phyloP scores from a whole-genome alignment of 2,113 vertebrate genomes.

The Chaetura pelagica region DNA sequence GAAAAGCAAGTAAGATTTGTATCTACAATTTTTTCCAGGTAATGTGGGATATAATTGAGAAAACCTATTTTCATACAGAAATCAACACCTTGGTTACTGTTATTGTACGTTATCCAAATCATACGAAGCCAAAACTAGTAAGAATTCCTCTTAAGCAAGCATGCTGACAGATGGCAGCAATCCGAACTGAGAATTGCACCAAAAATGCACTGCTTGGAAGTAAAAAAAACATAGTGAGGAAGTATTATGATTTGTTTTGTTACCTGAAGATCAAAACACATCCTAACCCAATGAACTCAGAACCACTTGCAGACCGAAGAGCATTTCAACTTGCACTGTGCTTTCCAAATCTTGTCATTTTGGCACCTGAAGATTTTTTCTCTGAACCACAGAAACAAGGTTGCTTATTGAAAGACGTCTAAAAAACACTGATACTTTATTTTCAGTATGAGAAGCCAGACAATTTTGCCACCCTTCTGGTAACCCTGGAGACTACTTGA shows the following conservation, averaged over 20 bases:
- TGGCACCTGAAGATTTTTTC: neutral
- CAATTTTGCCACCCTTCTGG: neutral
- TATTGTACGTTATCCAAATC: neutral
- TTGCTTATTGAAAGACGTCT: neutral
- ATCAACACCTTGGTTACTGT: neutral
- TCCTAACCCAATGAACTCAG: neutral
- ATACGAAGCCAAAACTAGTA: neutral
- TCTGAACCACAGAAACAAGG: neutral
- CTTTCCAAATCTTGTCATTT: neutral
- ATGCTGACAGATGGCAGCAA: neutral
- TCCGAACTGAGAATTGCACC: conserved; percentile 18
- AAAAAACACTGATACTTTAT: neutral
- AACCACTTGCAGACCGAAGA: neutral
- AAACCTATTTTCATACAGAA: accelerated
- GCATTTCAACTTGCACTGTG: neutral
- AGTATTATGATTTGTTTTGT: neutral
- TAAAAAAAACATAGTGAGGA: neutral
- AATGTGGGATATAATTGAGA: neutral
- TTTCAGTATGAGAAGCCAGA: neutral
- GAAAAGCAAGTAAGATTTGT: neutral
- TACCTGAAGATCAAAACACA: neutral
- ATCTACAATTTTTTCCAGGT: neutral
- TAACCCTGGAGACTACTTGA: neutral
- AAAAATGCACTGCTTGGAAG: neutral
- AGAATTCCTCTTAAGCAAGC: neutral